phyloP scores from a whole-genome alignment of 2,888 invertebrate genomes.

The Pammene fasciana region DNA sequence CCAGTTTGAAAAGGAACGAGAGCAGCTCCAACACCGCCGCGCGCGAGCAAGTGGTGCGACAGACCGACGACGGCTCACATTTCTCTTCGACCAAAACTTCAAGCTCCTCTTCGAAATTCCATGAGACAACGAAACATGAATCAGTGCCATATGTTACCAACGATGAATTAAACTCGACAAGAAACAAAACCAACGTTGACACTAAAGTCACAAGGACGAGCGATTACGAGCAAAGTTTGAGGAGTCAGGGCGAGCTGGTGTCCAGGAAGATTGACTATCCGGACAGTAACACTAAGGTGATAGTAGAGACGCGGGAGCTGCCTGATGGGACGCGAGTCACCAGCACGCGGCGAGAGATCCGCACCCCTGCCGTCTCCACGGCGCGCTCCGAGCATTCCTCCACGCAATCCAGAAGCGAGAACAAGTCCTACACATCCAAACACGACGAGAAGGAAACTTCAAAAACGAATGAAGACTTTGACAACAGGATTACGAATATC shows the following conservation, averaged over 20 bases:
- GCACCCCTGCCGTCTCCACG: constrained; percentile 65
- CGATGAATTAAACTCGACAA: constrained; percentile 56
- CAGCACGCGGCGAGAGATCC: constrained; percentile 86
- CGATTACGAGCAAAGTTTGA: constrained; percentile 57
- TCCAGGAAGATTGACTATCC: constrained; percentile 85
- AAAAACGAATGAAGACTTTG: constrained; percentile 54
- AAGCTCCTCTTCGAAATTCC: constrained; percentile 64
- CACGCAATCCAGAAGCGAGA: constrained; percentile 62
- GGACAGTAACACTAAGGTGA: constrained; percentile 86
- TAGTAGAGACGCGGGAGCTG: constrained; percentile 86
- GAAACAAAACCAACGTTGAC: constrained; percentile 59
- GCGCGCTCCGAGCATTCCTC: constrained; percentile 66
- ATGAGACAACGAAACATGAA: constrained; percentile 67
- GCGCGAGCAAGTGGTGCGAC: constrained; percentile 68
- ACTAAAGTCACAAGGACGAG: constrained; percentile 54
- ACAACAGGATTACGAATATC: constrained; percentile 57
- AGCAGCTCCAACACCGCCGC: constrained; percentile 67
- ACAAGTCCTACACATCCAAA: constrained; percentile 60
- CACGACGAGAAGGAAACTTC: constrained; percentile 61
- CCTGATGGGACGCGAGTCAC: constrained; percentile 87
- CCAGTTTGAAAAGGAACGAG: constrained; percentile 71
- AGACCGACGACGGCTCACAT: constrained; percentile 71
- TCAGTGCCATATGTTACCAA: constrained; percentile 64
- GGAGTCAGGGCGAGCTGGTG: constrained; percentile 69
- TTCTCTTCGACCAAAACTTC: constrained; percentile 69